Percentiles rank a stretch among this genome's conserved stretches.
Conservation (phyloP, 2,113 vertebrate genomes). For the Dasyornis broadbenti region DNA sequence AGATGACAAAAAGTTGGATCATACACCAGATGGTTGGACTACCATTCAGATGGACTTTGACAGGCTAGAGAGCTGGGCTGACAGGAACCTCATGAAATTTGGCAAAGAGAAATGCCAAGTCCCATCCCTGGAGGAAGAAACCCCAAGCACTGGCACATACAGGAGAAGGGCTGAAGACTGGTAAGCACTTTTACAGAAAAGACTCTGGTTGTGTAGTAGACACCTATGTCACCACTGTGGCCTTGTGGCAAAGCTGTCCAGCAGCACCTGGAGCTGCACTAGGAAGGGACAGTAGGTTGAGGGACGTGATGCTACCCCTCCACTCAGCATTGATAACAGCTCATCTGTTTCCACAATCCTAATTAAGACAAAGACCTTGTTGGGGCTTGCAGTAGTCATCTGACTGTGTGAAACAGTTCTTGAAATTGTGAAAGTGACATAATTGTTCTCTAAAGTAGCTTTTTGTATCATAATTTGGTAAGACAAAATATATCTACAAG, state of each 20-base stretch:
- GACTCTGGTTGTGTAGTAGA: background rate
- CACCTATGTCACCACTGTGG: background rate
- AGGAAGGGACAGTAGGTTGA: accelerated
- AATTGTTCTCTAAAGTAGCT: background rate
- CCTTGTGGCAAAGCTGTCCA: background rate
- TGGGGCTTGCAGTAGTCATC: background rate
- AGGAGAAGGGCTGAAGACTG: background rate
- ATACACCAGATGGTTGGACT: background rate
- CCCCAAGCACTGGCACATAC: background rate
- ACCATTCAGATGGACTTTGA: background rate
- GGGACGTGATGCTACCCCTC: accelerated
- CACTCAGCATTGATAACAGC: background rate
- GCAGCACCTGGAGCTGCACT: background rate
- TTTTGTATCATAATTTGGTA: background rate
- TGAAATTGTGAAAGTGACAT: background rate
- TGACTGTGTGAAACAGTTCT: background rate
- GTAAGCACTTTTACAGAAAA: background rate
- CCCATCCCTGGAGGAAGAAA: background rate
- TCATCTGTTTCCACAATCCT: background rate
- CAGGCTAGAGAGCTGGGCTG: background rate
- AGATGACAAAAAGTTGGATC: background rate
- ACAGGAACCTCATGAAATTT: background rate
- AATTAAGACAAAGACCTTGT: background rate
- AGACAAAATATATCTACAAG: background rate
- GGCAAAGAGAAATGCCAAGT: background rate